Evolutionary conservation across 2,888 invertebrate genomes (phyloP), one percentile per base, ranked within the genome.

Genomic region (Archips crataeganus): DNA sequence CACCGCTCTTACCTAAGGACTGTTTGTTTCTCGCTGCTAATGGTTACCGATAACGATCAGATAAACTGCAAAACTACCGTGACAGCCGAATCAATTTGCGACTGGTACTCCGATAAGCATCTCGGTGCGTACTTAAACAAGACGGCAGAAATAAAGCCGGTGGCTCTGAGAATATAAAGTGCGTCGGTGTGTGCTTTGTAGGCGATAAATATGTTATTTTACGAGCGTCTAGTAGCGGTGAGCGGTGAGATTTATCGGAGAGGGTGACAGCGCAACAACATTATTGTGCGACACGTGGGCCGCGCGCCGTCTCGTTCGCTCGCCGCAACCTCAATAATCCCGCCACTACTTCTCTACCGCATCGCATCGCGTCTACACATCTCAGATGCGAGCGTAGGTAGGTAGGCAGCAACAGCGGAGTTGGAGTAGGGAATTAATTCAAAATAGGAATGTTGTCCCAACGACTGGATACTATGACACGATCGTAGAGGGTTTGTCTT

Each of bases 201-300:
- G 68, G 71, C 65, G 67, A 75, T 79, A 79, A 77, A 77, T 74
- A 73, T 70, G 69, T 62, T 57, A 72, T 84, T 84, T 85, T 85
- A 86, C 83, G 84, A 83, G 81, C 79, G 79, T 79, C 75, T 79
- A 77, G 81, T 78, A 82, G 79, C 77, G 81, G 78, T 77, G 51
- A 66, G 66, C 71, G 47, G 63, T 74, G 75, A 84, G 85, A 85
- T 87, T 86, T 86, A 88, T 86, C 79, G 81, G 77, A 75, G 77
- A 71, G 79, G 82, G 80, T 84, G 85, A 87, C 85, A 85, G 82
- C 79, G 85, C 82, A 83, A 87, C 85, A 85, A 86, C 84, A 87
- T 85, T 84, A 86, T 83, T 77, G 80, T 76, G 78, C 72, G 82
- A 83, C 88, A 89, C 85, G 87, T 89, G 86, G 86, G 82, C 78